Percentiles rank a stretch among this genome's conserved stretches.
phyloP scores from a whole-genome alignment of 1,140 invertebrate genomes.

The Latrodectus geometricus region DNA sequence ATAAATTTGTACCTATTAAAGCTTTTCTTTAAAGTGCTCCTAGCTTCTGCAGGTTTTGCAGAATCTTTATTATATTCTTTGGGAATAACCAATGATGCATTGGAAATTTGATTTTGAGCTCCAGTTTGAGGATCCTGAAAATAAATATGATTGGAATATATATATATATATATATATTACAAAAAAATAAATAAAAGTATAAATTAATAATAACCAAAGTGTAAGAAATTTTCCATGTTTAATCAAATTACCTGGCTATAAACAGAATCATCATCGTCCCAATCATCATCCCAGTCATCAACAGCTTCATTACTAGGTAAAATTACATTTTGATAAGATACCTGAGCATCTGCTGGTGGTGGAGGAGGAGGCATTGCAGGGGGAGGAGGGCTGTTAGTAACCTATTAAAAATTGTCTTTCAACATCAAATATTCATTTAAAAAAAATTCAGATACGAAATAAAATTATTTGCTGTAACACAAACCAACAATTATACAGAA shows the following conservation, averaged over 20 bases:
- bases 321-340: constrained; percentile 15
- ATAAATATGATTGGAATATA: background rate
- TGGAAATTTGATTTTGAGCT: constrained; percentile 39
- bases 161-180: too few relatives aligned
- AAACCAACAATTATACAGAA: too few relatives aligned
- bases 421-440: background rate
- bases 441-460: too few relatives aligned
- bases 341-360: constrained; percentile 65
- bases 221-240: too few relatives aligned
- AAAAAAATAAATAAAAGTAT: too few relatives aligned
- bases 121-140: constrained; percentile 16
- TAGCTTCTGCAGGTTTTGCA: constrained; percentile 46
- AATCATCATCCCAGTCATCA: constrained; percentile 86
- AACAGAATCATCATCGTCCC: constrained; percentile 73
- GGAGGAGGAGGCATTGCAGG: constrained; percentile 72
- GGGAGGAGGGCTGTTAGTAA: constrained; percentile 64
- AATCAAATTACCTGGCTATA: constrained; percentile 44
- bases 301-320: constrained; percentile 67
- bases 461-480: too few relatives aligned
- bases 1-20: constrained; percentile 71
- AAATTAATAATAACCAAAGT: too few relatives aligned
- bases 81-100: constrained; percentile 5
- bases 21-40: constrained; percentile 75
- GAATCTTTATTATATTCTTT: constrained; percentile 34
- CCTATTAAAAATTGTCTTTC: constrained; percentile 4